A percentile compares a stretch with the other conserved stretches of the same genome.
These are phyloP conservation scores for Apistogramma diplotaenia DNA, from an alignment of 2,113 vertebrate species.

Conservation along the genomic window DNA sequence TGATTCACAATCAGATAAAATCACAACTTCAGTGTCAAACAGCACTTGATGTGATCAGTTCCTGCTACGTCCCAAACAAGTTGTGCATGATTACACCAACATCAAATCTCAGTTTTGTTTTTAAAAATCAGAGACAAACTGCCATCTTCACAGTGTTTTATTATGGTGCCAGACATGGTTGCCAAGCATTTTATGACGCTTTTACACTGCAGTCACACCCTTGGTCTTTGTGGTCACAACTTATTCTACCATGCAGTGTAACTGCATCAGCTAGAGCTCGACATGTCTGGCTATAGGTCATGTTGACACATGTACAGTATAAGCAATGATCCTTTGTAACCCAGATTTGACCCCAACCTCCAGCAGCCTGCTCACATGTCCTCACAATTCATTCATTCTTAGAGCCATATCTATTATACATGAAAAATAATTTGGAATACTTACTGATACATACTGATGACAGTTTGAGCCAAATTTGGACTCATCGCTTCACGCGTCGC, in stretches of 20 bases:
- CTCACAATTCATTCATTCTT: too few species aligned
- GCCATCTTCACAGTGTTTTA: not conserved
- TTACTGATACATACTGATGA: too few species aligned
- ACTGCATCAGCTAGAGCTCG: not conserved
- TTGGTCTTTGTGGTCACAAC: not conserved
- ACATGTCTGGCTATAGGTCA: not conserved
- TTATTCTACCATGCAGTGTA: not conserved
- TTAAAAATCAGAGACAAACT: not conserved
- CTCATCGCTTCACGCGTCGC: fast-evolving
- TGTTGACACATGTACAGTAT: not conserved
- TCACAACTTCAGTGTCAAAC: too few species aligned
- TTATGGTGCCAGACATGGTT: not conserved
- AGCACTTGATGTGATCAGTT: not conserved
- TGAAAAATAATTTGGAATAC: too few species aligned
- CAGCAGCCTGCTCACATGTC: not conserved
- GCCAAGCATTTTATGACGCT: not conserved
- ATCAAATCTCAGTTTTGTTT: not conserved
- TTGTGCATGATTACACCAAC: not conserved
- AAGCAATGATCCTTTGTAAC: not conserved
- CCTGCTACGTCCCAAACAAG: fast-evolving
- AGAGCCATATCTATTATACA: not conserved
- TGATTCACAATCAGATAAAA: too few species aligned
- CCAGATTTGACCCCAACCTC: not conserved
- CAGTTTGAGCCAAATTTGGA: not conserved
- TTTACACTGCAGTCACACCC: not conserved